These are phyloP conservation scores for Melanotaenia duboulayi DNA, from an alignment of 2,113 vertebrate genomes.

Conservation along the genomic window DNA sequence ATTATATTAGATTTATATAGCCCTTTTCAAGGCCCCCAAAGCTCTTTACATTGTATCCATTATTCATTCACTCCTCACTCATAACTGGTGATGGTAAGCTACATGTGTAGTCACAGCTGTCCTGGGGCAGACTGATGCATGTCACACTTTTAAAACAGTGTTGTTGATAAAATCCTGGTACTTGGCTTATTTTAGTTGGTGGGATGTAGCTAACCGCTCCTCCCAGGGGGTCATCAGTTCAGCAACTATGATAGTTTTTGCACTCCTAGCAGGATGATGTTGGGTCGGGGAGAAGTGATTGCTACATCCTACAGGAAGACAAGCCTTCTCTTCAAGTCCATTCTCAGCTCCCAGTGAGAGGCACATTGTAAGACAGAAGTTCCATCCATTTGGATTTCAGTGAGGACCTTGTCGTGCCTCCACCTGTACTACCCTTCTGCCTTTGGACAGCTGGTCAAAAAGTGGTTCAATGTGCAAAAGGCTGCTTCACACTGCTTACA, in stretches of 20 bases:
- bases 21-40: too few relatives aligned
- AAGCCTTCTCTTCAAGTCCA: not conserved
- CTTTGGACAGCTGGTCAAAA: not conserved
- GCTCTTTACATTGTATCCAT: too few relatives aligned
- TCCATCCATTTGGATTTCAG: not conserved
- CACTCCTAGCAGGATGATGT: not conserved
- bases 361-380: not conserved
- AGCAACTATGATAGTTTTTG: not conserved
- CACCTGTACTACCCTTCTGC: not conserved
- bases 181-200: not conserved
- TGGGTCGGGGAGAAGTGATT: not conserved
- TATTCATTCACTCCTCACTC: too few relatives aligned
- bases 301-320: not conserved
- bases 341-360: not conserved
- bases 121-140: too few relatives aligned
- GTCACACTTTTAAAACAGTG: not conserved
- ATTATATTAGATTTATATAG: too few relatives aligned
- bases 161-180: not conserved
- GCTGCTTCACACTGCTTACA: too few relatives aligned
- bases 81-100: too few relatives aligned
- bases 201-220: not conserved
- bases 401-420: not conserved
- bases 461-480: not conserved
- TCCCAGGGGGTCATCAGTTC: not conserved
- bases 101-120: too few relatives aligned